Evolutionary conservation across 2,113 vertebrate genomes (phyloP).

Genomic region (Lepus europaeus): DNA sequence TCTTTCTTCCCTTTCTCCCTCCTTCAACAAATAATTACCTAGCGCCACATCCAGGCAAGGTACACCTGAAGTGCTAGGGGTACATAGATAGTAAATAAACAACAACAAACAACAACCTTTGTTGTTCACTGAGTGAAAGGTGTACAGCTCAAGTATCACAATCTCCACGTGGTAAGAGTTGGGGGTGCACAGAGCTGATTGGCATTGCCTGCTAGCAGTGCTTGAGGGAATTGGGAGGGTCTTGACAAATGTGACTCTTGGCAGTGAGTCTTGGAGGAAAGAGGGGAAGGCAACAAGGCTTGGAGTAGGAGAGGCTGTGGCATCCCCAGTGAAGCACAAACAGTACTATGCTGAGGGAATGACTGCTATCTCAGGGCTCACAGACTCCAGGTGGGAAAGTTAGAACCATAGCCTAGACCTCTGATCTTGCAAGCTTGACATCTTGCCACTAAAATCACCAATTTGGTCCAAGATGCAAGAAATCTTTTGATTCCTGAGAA

Average conservation of each 20-base stretch:
- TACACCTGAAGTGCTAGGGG: neutral
- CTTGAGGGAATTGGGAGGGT: neutral
- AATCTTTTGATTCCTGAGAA: neutral
- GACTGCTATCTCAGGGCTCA: neutral
- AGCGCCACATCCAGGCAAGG: neutral
- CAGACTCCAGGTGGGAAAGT: neutral
- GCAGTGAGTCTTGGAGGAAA: neutral
- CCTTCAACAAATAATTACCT: neutral
- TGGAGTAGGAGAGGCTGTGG: neutral
- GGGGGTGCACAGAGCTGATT: neutral
- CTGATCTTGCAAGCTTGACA: neutral
- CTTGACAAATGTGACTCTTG: constrained; percentile 14
- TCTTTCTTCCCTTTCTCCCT: neutral
- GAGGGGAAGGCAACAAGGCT: neutral
- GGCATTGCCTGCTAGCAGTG: neutral
- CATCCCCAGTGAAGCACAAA: neutral
- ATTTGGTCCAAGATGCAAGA: neutral
- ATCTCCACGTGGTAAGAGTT: neutral
- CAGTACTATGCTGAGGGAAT: neutral
- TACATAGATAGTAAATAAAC: neutral
- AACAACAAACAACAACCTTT: neutral
- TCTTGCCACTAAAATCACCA: neutral
- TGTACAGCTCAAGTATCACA: neutral
- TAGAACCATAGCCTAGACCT: neutral
- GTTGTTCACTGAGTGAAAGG: neutral